Evolutionary conservation across 2,797 vertebrate species (phyloP), one percentile per base, ranked within the genome.

Genomic region (Alosa sapidissima): DNA sequence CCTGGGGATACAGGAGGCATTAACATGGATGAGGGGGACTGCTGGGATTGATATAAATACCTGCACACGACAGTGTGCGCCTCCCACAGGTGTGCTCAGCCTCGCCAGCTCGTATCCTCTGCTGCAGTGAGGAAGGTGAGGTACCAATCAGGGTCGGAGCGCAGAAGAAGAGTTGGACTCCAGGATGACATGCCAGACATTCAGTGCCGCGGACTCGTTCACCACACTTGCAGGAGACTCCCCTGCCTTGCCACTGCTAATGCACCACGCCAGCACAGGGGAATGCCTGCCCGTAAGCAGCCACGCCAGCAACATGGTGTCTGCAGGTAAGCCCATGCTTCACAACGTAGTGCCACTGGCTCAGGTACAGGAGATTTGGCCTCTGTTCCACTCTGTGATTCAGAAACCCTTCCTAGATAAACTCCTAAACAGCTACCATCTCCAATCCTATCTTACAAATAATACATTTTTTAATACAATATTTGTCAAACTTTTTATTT

Each of bases 181-280:
- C 89, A 83, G 85, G 84, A 99, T 99, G 97, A 97, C 96, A 89
- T 99, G 97, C 93, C 97, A 99, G 94, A 93, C 96, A 0, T 99
- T 99, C 91, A 92, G 95, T 88, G 91, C 94, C 84, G 93, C 96
- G 14, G 98, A 99, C 89, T 96, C 96, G 28, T 99, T 99, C 92
- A 90, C 95, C 84, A 91, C 96, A 65, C 94, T 98, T 92, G 95
- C 94, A 87, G 96, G 96, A 84, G 97, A 99, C 62, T 94, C 97
- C 16, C 93, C 96, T 90, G 91, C 96, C 52, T 92, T 99, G 90
- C 97, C 97, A 84, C 94, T 99, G 93, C 97, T 98, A 90, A 99
- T 99, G 98, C 98, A 99, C 88, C 98, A 97, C 89, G 89, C 93
- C 58, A 96, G 96, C 58, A 88, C 96, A 0, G 93, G 94, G 0